Base-by-base conservation (phyloP, 2,888 invertebrate species). In the Helleia helle region DNA sequence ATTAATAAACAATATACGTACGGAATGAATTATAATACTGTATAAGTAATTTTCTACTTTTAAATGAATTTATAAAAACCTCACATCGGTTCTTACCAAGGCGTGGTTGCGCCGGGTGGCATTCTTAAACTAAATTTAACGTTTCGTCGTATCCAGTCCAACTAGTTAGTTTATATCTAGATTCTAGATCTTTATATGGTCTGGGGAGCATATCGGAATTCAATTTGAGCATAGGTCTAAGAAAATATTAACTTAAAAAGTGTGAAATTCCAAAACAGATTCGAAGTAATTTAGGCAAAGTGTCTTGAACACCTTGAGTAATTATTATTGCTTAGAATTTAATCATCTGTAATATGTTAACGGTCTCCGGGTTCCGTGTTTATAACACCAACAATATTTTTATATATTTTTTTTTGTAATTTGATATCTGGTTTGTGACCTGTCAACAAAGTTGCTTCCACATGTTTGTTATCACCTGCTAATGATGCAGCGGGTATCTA, bases 131-230 rank as follows among this genome's bases (percentile, higher is more conserved):
- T 18, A 12, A 34, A 34, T 34, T 31, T 11, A 22, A 34, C 7
- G 22, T 34, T 34, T 34, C 12, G 12, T 18, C 34, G 34, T 22
- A 34, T 11, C 34, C 34, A 34, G 34, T 34, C 22, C 12, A n/a
- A 34, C 22, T 34, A 12, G 22, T 34, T 31, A 9, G 18, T 11
- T 34, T 5, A 30, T 15, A 34, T 18, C 11, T 34, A 22, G 4
- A 34, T 8, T 11, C 22, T 34, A 34, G 22, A 34, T 22, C 12
- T 34, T 18, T 13, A 34, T 8, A 4, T 17, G 6, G 5, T n/a
- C 6, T 17, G 18, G 4, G 18, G 34, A 7, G 1, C 31, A 9
- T 11, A 11, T 22, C 12, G 12, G 12, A 7, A 22, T 22, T 8
- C 8, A n/a, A 22, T 9, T 34, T 22, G 7, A 11, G 3, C 22